phyloP scores from a whole-genome alignment of 1,140 invertebrate genomes.

The Zophobas atratus region DNA sequence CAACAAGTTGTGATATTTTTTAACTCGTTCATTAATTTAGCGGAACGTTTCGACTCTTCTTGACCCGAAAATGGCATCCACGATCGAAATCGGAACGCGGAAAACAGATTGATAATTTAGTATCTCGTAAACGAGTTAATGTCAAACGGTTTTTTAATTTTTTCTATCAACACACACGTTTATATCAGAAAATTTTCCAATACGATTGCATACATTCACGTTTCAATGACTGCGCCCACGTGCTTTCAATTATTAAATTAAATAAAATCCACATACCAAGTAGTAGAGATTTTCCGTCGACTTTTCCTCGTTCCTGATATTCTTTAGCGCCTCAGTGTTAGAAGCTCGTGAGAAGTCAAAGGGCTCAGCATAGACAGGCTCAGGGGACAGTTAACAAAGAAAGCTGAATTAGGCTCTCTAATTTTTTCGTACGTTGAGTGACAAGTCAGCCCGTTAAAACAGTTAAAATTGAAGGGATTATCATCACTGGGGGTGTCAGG shows the following conservation, averaged over 20 bases:
- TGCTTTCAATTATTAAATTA: neutral
- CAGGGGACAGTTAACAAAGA: constrained; percentile 64
- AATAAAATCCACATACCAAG: constrained; percentile 64
- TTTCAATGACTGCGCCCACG: neutral
- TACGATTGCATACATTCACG: neutral
- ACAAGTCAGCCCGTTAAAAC: constrained; percentile 71
- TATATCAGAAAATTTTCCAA: neutral
- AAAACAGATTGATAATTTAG: no score
- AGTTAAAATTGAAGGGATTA: constrained; percentile 66
- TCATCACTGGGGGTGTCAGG: constrained; percentile 32
- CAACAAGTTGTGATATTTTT: no score
- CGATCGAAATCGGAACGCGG: no score
- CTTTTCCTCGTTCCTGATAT: constrained; percentile 39
- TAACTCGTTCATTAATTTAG: no score
- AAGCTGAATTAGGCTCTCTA: constrained; percentile 63
- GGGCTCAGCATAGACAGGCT: constrained; percentile 70
- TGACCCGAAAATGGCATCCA: no score
- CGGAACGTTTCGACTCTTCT: no score
- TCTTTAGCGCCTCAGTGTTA: constrained; percentile 18
- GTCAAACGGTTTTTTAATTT: no score
- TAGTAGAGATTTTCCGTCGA: constrained; percentile 65
- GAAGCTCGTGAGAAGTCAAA: constrained; percentile 61
- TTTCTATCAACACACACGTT: no score
- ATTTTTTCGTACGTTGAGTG: constrained; percentile 64
- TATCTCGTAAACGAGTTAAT: no score